These are phyloP conservation scores for Puntigrus tetrazona DNA, from an alignment of 2,113 vertebrate genomes.

Conservation along the genomic window DNA sequence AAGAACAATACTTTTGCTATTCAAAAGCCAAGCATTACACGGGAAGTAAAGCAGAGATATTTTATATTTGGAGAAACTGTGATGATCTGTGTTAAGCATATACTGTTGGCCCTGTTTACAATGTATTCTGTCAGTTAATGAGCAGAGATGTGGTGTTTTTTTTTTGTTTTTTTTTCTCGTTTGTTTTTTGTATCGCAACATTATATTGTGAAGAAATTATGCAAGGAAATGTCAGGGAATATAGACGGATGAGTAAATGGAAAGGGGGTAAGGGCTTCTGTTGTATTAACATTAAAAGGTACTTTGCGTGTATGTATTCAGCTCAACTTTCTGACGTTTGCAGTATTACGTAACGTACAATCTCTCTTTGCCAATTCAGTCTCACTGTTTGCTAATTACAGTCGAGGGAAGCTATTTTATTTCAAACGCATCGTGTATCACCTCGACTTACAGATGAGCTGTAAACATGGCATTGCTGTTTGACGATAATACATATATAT, in stretches of 20 bases:
- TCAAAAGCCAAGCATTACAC: conserved; percentile 37
- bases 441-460: not conserved
- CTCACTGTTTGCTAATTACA: conserved; percentile 21
- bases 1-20: conserved; percentile 26
- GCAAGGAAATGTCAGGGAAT: conserved; percentile 46
- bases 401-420: conserved; percentile 27
- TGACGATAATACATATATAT: not conserved
- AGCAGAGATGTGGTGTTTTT: conserved; percentile 43
- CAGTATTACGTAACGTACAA: conserved; percentile 57
- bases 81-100: conserved; percentile 47
- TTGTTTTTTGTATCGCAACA: conserved; percentile 18
- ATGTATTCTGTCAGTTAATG: conserved; percentile 10
- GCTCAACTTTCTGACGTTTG: conserved; percentile 40
- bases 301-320: conserved; percentile 47
- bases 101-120: conserved; percentile 53
- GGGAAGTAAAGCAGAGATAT: conserved; percentile 31
- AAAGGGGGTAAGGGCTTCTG: conserved; percentile 40
- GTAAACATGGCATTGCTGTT: not conserved
- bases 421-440: not conserved
- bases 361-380: conserved; percentile 34
- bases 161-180: not conserved
- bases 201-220: conserved; percentile 45
- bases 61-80: conserved; percentile 40
- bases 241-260: conserved; percentile 25
- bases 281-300: conserved; percentile 39